Evolutionary conservation across 1,140 invertebrate species (phyloP).

Genomic region (Drosophila simulans): DNA sequence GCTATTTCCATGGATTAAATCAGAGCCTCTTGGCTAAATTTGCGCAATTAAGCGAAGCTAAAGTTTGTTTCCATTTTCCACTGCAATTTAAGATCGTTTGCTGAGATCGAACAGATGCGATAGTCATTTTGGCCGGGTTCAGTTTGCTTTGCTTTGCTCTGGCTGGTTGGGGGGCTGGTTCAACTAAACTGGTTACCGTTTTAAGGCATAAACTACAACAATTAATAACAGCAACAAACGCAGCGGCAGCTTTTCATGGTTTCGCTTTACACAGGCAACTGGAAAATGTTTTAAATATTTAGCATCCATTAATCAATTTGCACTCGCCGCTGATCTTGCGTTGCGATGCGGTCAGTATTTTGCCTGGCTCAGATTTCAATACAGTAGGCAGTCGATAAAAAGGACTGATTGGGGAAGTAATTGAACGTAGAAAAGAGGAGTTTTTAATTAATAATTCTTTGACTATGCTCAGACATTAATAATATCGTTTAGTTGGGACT

Average conservation of each 20-base stretch:
- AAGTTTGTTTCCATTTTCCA: conserved; percentile 59
- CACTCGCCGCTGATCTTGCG: conserved; percentile 44
- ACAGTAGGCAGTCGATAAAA: conserved; percentile 4
- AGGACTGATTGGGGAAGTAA: neutral
- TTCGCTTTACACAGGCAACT: conserved; percentile 63
- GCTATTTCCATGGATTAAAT: conserved; percentile 63
- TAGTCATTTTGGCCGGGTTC: conserved; percentile 16
- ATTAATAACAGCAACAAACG: conserved; percentile 56
- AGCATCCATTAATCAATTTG: conserved; percentile 77
- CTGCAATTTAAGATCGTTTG: conserved; percentile 57
- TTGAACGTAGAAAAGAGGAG: no score
- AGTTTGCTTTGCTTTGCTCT: neutral
- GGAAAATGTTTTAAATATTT: conserved; percentile 79
- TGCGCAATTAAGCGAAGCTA: conserved; percentile 72
- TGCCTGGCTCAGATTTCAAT: conserved; percentile 24
- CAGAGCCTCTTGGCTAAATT: conserved; percentile 64
- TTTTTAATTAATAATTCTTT: no score
- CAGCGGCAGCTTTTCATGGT: conserved; percentile 53
- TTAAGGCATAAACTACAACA: conserved; percentile 59
- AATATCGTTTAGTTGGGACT: neutral
- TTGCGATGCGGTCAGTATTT: conserved; percentile 56
- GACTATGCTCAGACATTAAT: no score
- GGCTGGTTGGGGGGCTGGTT: neutral
- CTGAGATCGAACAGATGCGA: conserved; percentile 48
- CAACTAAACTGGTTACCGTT: conserved; percentile 54